Evolutionary conservation across 2,113 vertebrate species (phyloP).

Genomic region (Oreocharis arfaki): DNA sequence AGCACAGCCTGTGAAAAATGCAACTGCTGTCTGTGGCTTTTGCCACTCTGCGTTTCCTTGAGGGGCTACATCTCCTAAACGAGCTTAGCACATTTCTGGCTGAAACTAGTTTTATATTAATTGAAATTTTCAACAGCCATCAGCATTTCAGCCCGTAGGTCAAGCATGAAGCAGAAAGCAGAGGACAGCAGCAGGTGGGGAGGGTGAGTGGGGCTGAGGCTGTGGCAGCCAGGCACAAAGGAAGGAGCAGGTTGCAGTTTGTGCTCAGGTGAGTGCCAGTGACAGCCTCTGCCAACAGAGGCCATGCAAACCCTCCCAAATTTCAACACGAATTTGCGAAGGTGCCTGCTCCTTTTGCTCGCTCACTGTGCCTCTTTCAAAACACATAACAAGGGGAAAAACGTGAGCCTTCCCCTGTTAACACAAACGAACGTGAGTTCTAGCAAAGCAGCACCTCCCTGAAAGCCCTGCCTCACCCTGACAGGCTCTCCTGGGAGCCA

Average conservation of each 20-base stretch:
- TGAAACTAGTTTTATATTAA: not conserved
- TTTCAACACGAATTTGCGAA: not conserved
- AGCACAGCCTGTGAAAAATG: not conserved
- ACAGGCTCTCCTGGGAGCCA: not conserved
- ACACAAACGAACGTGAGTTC: fast-evolving
- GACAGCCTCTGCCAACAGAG: not conserved
- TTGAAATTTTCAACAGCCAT: not conserved
- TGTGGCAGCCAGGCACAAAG: not conserved
- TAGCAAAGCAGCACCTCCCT: not conserved
- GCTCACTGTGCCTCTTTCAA: not conserved
- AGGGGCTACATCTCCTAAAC: not conserved
- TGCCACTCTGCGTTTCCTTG: not conserved
- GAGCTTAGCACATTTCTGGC: not conserved
- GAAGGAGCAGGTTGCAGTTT: not conserved
- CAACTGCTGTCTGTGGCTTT: not conserved
- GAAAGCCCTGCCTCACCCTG: not conserved
- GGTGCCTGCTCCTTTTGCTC: not conserved
- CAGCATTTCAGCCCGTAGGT: not conserved
- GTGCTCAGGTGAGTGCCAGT: not conserved
- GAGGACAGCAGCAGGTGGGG: not conserved
- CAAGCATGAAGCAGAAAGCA: not conserved
- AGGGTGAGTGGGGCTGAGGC: not conserved
- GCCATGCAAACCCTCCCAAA: not conserved
- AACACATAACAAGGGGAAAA: not conserved
- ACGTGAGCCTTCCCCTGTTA: not conserved